Percentiles rank a stretch among this genome's conserved stretches.
Conservation (phyloP, 2,113 vertebrate genomes). For the Capreolus pygargus region DNA sequence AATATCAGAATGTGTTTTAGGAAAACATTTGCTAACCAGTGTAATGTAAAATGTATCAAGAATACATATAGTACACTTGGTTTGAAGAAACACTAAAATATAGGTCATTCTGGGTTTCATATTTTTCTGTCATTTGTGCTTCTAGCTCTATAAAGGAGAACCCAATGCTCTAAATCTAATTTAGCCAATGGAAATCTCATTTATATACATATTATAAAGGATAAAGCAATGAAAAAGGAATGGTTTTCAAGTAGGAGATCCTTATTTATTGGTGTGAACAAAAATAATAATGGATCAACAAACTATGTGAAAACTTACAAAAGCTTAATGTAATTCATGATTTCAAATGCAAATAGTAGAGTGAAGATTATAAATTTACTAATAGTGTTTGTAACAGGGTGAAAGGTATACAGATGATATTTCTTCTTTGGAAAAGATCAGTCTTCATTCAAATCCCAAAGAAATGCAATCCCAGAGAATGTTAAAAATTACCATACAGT, state of each 20-base stretch:
- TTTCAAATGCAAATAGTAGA: background rate
- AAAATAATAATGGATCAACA: background rate
- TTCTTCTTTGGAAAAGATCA: background rate
- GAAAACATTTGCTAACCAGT: background rate
- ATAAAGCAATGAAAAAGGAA: background rate
- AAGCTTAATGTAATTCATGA: background rate
- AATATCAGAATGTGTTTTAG: background rate
- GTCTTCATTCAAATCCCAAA: background rate
- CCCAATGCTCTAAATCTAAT: background rate
- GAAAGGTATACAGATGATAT: background rate
- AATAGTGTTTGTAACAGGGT: background rate
- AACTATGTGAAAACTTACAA: background rate
- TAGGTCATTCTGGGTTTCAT: background rate
- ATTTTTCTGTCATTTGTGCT: background rate
- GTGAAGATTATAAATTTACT: background rate
- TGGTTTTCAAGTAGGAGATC: background rate
- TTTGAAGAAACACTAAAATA: slow-evolving; percentile 14
- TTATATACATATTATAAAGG: background rate
- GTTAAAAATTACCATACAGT: background rate
- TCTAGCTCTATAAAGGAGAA: background rate
- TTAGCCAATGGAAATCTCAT: background rate
- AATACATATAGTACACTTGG: background rate
- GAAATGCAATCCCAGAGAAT: background rate
- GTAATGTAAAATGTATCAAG: background rate
- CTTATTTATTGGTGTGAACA: background rate